Conservation (phyloP, 2,797 vertebrate species). For the Saxicola maurus region DNA sequence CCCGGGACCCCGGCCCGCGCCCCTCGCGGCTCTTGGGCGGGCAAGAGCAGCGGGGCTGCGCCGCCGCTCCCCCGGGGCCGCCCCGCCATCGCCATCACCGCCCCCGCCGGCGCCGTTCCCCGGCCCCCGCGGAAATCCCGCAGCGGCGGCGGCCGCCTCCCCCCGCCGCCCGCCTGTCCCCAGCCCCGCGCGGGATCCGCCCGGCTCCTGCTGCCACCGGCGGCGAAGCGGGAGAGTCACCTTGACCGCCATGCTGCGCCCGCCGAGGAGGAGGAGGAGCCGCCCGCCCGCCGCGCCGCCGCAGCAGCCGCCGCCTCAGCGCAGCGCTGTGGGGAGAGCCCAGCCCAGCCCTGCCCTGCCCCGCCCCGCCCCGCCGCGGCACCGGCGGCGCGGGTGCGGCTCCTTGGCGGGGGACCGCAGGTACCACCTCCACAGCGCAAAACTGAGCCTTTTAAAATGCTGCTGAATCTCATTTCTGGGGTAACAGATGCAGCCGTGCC, state of each 20-base stretch:
- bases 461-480: neutral
- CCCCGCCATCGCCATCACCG: neutral
- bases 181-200: neutral
- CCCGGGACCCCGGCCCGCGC: neutral
- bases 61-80: neutral
- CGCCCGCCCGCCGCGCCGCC: conserved; percentile 53
- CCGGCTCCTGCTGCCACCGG: conserved; percentile 38
- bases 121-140: neutral
- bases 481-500: neutral
- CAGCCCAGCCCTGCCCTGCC: neutral
- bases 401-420: rapidly evolving
- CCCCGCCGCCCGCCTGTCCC: neutral
- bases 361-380: no score
- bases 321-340: neutral
- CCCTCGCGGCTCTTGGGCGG: neutral
- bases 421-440: rapidly evolving
- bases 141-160: neutral
- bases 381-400: rapidly evolving
- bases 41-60: neutral
- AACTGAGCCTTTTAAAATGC: rapidly evolving
- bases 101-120: neutral
- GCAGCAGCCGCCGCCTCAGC: conserved; percentile 18
- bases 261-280: neutral
- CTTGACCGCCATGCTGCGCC: conserved; percentile 96
- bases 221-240: conserved; percentile 82